phyloP scores from a whole-genome alignment of 2,797 vertebrate species.

The Arnoldichthys spilopterus region DNA sequence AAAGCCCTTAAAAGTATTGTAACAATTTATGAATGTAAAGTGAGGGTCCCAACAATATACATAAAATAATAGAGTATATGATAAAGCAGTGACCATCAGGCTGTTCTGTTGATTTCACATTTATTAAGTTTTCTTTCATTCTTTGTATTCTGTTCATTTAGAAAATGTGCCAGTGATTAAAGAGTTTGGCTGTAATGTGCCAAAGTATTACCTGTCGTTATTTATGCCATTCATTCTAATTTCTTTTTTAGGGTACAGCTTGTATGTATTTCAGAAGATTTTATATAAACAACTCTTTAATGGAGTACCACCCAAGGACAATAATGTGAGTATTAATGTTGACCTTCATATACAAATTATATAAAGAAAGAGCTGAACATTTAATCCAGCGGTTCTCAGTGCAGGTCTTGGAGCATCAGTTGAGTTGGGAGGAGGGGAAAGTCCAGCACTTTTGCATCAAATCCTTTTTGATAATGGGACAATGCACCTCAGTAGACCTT shows the following conservation, averaged over 20 bases:
- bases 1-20: background rate
- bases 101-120: no score
- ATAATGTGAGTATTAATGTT: conserved; percentile 88
- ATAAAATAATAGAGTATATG: no score
- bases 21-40: background rate
- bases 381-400: background rate
- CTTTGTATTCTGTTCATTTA: no score
- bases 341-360: background rate
- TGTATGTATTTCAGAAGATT: conserved; percentile 96
- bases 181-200: no score
- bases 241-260: conserved; percentile 86
- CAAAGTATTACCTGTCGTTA: background rate
- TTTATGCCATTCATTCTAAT: background rate
- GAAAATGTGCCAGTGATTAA: no score
- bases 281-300: conserved; percentile 95
- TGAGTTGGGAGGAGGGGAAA: no score
- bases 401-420: background rate
- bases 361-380: background rate
- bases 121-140: no score
- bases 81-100: no score
- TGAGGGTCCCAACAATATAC: no score
- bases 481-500: no score
- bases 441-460: no score
- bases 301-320: conserved; percentile 95
- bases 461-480: no score